Evolutionary conservation across 2,113 vertebrate species (phyloP).

Genomic region (Arvicanthis niloticus): DNA sequence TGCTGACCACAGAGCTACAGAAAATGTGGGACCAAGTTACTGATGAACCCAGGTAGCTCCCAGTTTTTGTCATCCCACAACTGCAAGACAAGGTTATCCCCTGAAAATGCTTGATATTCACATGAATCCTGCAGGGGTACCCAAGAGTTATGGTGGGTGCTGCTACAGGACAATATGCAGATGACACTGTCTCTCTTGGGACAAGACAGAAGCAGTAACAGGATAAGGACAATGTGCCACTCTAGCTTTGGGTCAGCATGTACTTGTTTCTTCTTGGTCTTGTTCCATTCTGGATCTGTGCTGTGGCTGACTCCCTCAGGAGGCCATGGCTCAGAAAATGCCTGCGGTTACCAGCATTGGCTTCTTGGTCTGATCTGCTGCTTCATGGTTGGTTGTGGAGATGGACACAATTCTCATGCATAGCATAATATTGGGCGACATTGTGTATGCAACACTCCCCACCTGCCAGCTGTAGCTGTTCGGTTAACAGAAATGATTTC

Average conservation of each 20-base stretch:
- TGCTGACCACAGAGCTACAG: background rate
- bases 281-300: background rate
- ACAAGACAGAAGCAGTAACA: background rate
- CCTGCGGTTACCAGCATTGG: too few species aligned
- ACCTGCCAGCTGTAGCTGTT: background rate
- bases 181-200: background rate
- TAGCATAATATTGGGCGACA: background rate
- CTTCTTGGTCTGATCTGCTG: background rate
- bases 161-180: background rate
- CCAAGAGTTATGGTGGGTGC: background rate
- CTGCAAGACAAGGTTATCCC: too few species aligned
- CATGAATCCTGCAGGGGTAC: background rate
- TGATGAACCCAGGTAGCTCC: too few species aligned
- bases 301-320: background rate
- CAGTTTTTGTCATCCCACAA: background rate
- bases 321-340: too few species aligned
- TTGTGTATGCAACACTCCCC: background rate
- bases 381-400: background rate
- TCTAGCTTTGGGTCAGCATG: background rate
- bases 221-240: background rate
- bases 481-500: background rate
- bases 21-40: too few species aligned
- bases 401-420: too few species aligned
- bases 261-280: background rate
- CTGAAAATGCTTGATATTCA: background rate